phyloP scores from a whole-genome alignment of 2,113 vertebrate species.

The Tursiops truncatus region DNA sequence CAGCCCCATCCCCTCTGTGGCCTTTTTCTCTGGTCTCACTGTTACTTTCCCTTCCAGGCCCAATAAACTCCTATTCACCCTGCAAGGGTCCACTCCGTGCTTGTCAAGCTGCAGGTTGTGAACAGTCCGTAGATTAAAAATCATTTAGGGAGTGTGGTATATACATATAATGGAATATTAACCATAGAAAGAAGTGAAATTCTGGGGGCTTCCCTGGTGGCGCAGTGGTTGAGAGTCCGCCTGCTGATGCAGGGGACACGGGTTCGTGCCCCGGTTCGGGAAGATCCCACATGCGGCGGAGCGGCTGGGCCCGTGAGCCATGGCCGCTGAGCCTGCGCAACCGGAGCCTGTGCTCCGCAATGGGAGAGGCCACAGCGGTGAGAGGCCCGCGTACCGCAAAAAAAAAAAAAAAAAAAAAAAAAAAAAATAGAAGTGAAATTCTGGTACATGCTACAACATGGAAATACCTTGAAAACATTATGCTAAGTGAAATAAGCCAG shows the following conservation, averaged over 20 bases:
- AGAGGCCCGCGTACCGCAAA: too few relatives aligned
- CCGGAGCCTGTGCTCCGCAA: too few relatives aligned
- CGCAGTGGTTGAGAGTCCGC: too few relatives aligned
- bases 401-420: too few relatives aligned
- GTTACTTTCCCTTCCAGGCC: background rate
- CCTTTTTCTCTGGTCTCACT: background rate
- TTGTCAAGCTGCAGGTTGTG: background rate
- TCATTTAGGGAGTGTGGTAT: background rate
- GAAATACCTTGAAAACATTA: background rate
- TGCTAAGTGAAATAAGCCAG: background rate
- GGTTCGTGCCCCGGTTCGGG: too few relatives aligned
- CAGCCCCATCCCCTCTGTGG: too few relatives aligned
- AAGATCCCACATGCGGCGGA: too few relatives aligned
- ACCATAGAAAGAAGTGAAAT: background rate
- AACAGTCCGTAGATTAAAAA: background rate
- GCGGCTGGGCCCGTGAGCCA: too few relatives aligned
- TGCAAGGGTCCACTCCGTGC: background rate
- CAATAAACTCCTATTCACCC: background rate
- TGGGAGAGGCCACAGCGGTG: too few relatives aligned
- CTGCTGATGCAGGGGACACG: too few relatives aligned
- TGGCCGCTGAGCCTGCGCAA: too few relatives aligned
- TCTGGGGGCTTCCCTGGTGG: background rate
- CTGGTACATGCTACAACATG: background rate
- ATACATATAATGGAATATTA: background rate
- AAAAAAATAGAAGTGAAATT: background rate